phyloP scores from a whole-genome alignment of 2,888 invertebrate genomes.

The Thereva nobilitata region DNA sequence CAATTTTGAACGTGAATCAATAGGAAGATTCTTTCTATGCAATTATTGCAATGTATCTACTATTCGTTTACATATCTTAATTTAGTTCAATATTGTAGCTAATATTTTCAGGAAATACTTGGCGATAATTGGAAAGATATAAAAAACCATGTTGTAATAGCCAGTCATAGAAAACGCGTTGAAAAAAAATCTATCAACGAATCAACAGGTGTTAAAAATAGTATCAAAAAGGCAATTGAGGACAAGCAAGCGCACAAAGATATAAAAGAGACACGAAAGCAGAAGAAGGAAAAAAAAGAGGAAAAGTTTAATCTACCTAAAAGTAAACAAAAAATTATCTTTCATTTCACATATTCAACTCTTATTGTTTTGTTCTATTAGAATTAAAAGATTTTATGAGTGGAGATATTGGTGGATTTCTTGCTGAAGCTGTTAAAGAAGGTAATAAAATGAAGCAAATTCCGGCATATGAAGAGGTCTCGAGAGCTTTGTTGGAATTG shows the following conservation, averaged over 20 bases:
- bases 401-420: constrained; percentile 45
- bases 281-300: not conserved
- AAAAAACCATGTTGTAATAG: too few relatives aligned
- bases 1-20: constrained; percentile 12
- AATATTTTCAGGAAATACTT: constrained; percentile 1
- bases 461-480: constrained; percentile 49
- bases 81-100: not conserved
- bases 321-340: not conserved
- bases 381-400: constrained; percentile 47
- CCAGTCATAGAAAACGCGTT: too few relatives aligned
- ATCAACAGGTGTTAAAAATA: not conserved
- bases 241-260: constrained; percentile 2
- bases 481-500: constrained; percentile 45
- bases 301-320: constrained; percentile 4
- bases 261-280: constrained; percentile 1
- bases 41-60: constrained; percentile 24
- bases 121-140: constrained; percentile 5
- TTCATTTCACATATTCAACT: not conserved
- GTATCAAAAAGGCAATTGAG: not conserved
- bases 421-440: constrained; percentile 45
- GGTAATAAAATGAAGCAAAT: constrained; percentile 50
- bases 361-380: constrained; percentile 38
- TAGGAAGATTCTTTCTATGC: constrained; percentile 20
- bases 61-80: not conserved
- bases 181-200: too few relatives aligned